Percentiles rank a stretch among this genome's conserved stretches.
phyloP scores from a whole-genome alignment of 2,888 invertebrate genomes.

The Drosophila peninsularis region DNA sequence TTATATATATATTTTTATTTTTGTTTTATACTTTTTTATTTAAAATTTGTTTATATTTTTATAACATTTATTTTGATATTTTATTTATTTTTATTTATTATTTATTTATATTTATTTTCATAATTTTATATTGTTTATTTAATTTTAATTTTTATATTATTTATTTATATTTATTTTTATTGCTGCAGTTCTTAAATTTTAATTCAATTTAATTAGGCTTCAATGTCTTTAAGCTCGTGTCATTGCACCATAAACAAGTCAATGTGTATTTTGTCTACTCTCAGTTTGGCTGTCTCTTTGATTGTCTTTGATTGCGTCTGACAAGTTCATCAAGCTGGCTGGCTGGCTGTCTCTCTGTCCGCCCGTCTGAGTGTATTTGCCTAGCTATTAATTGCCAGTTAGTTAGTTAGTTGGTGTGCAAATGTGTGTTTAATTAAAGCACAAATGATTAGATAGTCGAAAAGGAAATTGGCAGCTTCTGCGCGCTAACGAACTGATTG shows the following conservation, averaged over 20 bases:
- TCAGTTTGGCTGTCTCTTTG: conserved; percentile 4
- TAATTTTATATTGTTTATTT: no score
- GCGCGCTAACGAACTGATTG: conserved; percentile 49
- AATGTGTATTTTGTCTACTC: not conserved
- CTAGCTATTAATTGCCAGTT: conserved; percentile 49
- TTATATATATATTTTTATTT: no score
- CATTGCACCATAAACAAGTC: conserved; percentile 16
- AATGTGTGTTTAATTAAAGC: conserved; percentile 53
- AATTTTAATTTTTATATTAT: no score
- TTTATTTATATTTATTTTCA: no score
- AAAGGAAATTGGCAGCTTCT: conserved; percentile 41
- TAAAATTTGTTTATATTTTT: no score
- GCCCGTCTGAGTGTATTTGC: conserved; percentile 19
- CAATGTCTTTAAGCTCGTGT: conserved; percentile 26
- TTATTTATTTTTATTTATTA: no score
- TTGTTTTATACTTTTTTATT: no score
- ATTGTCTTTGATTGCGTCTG: conserved; percentile 24
- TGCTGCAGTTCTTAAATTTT: no score
- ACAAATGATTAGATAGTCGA: conserved; percentile 47
- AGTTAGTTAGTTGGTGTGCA: conserved; percentile 31
- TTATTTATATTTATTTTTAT: no score
- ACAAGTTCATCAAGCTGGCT: conserved; percentile 29
- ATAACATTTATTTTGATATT: no score
- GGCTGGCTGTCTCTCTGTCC: not conserved
- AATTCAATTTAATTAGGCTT: not conserved